phyloP scores from a whole-genome alignment of 2,888 invertebrate species.

The Aphrophora alni region DNA sequence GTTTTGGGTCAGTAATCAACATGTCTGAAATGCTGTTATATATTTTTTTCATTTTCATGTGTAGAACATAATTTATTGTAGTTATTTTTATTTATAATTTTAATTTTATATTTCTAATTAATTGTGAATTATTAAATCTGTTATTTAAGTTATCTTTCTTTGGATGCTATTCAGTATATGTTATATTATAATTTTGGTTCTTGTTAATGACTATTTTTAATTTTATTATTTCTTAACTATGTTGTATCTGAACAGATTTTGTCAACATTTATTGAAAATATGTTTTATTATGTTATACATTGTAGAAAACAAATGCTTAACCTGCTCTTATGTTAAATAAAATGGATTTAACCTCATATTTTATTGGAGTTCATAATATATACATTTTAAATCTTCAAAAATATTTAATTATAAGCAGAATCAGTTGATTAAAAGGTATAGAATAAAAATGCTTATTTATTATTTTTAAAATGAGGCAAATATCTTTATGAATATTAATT shows the following conservation, averaged over 20 bases:
- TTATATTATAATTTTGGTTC: background rate
- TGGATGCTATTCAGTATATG: background rate
- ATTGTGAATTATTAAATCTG: background rate
- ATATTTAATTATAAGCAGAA: too few relatives aligned
- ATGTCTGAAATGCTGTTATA: background rate
- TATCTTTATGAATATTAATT: too few relatives aligned
- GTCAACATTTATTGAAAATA: background rate
- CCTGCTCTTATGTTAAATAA: background rate
- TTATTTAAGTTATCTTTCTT: background rate
- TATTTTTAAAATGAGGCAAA: too few relatives aligned
- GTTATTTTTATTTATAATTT: background rate
- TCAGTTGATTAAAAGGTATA: too few relatives aligned
- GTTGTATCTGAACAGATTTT: background rate
- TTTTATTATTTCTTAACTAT: background rate
- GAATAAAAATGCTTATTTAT: too few relatives aligned
- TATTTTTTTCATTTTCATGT: background rate
- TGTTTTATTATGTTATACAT: too few relatives aligned
- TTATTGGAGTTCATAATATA: background rate
- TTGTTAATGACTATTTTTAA: background rate
- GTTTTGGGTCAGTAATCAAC: conserved; percentile 31
- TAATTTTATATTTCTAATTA: background rate
- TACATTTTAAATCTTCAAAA: too few relatives aligned
- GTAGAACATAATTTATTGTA: background rate
- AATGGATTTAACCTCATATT: background rate
- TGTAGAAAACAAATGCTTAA: background rate